Percentiles rank a stretch among this genome's conserved stretches.
Evolutionary conservation across 2,888 invertebrate genomes (phyloP).

Genomic region (Tachina lurida): DNA sequence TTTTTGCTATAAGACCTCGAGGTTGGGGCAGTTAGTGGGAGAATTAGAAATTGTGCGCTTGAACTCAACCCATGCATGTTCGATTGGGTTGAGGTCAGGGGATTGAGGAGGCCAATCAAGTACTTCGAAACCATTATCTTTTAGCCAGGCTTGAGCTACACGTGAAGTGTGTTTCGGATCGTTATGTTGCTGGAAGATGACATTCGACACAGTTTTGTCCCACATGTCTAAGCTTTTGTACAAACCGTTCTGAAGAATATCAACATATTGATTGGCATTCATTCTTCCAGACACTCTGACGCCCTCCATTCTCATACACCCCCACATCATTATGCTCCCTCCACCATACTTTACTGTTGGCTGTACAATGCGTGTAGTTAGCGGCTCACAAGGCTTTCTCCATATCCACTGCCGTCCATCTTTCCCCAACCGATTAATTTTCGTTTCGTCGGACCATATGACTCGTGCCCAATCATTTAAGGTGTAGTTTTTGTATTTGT

Average conservation of each 20-base stretch:
- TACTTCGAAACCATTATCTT: not conserved
- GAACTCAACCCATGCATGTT: not conserved
- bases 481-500: no score
- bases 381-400: no score
- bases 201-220: not conserved
- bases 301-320: no score
- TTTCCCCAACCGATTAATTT: no score
- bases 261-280: not conserved
- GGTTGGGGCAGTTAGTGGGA: not conserved
- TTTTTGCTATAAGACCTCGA: not conserved
- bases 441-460: no score
- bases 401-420: no score
- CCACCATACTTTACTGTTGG: no score
- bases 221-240: not conserved
- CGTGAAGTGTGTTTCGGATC: no score
- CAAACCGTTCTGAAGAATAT: not conserved
- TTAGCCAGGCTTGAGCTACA: no score
- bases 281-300: not conserved
- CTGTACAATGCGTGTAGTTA: no score
- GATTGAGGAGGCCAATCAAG: not conserved
- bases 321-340: no score
- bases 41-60: not conserved
- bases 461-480: no score
- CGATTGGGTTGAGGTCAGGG: not conserved
- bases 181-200: not conserved